Evolutionary conservation across 2,797 vertebrate genomes (phyloP).

Genomic region (Echiichthys vipera): DNA sequence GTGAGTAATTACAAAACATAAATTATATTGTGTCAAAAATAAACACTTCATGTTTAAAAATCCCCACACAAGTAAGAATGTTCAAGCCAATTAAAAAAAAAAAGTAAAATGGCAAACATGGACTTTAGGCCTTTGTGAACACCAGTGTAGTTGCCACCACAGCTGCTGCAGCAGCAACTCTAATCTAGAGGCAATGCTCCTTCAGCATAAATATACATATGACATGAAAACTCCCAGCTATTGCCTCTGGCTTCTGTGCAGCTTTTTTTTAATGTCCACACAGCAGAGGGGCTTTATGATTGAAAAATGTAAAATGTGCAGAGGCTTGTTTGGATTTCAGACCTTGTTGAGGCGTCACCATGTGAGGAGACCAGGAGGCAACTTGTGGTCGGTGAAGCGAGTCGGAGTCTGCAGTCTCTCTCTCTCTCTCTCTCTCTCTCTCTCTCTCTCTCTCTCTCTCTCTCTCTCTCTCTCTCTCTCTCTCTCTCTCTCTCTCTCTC

Average conservation of each 20-base stretch:
- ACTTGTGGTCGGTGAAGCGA: conserved; percentile 45
- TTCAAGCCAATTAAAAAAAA: no score
- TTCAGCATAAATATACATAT: background rate
- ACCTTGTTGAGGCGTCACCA: conserved; percentile 3
- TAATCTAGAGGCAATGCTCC: background rate
- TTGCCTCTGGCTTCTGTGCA: background rate
- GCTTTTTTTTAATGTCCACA: background rate
- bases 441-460: background rate
- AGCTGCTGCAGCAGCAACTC: no score
- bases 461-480: background rate
- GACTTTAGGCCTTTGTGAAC: background rate
- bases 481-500: background rate
- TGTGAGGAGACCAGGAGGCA: conserved; percentile 21
- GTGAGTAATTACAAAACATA: no score
- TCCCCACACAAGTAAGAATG: no score
- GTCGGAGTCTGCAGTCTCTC: conserved; percentile 43
- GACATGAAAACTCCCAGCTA: background rate
- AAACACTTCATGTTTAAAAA: no score
- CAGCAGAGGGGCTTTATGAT: background rate
- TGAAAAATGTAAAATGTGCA: background rate
- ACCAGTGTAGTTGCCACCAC: no score
- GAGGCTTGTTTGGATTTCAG: conserved; percentile 3
- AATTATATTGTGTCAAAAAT: no score
- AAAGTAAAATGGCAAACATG: no score
- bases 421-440: conserved; percentile 1